These are phyloP conservation scores for Darwinula stevensoni DNA, from an alignment of 2,888 invertebrate genomes.

Conservation along the genomic window DNA sequence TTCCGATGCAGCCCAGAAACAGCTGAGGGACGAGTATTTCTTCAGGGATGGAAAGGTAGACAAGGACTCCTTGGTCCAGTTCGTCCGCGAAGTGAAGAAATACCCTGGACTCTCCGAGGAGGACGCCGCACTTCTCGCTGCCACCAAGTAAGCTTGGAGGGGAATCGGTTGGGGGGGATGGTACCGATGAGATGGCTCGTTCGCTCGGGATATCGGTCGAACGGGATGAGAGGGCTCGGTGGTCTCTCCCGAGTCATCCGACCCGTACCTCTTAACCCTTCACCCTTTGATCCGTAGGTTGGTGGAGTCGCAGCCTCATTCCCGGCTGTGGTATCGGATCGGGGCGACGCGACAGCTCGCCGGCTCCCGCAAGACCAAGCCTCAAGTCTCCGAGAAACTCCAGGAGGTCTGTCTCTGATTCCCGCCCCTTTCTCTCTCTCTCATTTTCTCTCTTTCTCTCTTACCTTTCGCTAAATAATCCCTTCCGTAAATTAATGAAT, in stretches of 20 bases:
- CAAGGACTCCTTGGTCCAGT: constrained; percentile 17
- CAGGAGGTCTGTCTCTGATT: constrained; percentile 17
- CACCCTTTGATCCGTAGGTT: background rate
- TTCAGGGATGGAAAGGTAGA: constrained; percentile 17
- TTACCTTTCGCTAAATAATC: too few species aligned
- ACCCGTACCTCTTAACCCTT: too few species aligned
- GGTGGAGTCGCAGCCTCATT: constrained; percentile 15
- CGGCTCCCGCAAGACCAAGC: constrained; percentile 19
- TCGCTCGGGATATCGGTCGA: too few species aligned
- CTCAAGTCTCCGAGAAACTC: constrained; percentile 19
- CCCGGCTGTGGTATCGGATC: constrained; percentile 26
- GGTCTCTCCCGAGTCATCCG: too few species aligned
- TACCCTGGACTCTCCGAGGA: constrained; percentile 21
- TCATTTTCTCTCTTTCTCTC: too few species aligned
- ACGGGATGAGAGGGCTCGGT: too few species aligned
- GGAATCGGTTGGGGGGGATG: too few species aligned
- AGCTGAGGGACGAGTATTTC: constrained; percentile 13
- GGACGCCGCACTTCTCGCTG: constrained; percentile 23
- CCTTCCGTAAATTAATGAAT: too few species aligned
- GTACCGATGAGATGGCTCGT: too few species aligned
- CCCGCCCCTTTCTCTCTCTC: too few species aligned
- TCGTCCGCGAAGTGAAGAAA: constrained; percentile 20
- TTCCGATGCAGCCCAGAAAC: constrained; percentile 15
- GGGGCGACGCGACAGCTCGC: constrained; percentile 22
- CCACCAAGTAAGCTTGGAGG: constrained; percentile 20